Percentiles rank a stretch among this genome's conserved stretches.
These are phyloP conservation scores for Amazona guildingii DNA, from an alignment of 2,113 vertebrate genomes.

Conservation along the genomic window DNA sequence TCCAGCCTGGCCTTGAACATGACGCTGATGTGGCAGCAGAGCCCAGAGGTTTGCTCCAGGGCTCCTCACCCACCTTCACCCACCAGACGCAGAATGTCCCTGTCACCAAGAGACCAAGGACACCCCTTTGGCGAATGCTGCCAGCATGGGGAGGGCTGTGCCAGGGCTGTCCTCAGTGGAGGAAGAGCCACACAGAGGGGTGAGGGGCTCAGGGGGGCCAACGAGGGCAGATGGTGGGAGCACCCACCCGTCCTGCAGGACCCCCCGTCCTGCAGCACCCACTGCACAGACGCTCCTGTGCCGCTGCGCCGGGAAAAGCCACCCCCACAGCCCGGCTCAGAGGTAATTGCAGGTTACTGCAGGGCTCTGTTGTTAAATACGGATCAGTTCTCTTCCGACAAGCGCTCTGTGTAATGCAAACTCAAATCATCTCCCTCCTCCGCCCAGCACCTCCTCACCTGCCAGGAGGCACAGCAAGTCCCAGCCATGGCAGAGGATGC, in stretches of 20 bases:
- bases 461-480: background rate
- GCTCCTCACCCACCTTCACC: background rate
- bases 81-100: background rate
- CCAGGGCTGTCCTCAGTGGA: fast-evolving
- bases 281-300: background rate
- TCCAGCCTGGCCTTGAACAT: background rate
- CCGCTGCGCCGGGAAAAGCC: background rate
- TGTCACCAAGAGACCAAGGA: background rate
- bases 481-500: fast-evolving
- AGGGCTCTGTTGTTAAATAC: background rate
- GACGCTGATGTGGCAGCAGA: background rate
- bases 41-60: fast-evolving
- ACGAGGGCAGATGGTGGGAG: background rate
- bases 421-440: background rate
- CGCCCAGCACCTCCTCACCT: background rate
- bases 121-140: background rate
- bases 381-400: conserved; percentile 16
- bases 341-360: conserved; percentile 23
- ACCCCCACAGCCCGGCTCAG: background rate
- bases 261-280: background rate
- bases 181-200: fast-evolving
- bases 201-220: background rate
- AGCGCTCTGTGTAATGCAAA: background rate
- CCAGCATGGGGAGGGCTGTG: background rate
- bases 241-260: background rate